Evolutionary conservation across 2,888 invertebrate species (phyloP), one percentile per base, ranked within the genome.

Genomic region (Sesia bembeciformis): DNA sequence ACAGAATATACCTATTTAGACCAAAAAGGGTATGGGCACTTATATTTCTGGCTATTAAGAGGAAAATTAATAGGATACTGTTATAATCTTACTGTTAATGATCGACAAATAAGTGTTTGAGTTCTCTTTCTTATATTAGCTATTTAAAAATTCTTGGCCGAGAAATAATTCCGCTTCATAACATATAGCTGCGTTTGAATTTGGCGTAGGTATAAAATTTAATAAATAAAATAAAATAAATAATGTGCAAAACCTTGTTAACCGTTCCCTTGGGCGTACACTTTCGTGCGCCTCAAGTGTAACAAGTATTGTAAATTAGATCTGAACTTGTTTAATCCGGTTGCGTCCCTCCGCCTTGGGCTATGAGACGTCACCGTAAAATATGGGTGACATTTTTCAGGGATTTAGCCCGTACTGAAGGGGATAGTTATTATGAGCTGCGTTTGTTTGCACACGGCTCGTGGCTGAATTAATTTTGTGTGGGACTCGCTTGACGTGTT

Each of bases 341-440:
- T 74, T 65, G 60, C 59, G 56, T 55, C 60, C 58, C 62, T 59
- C 55, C 60, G 51, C 56, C 55, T 60, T 57, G 58, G 46, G 46
- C 46, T 46, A 46, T 46, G 61, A 62, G 63, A 61, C 62, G 70
- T 70, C 71, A 57, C 61, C 58, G 66, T 84, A 72, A 83, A 76
- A 80, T 81, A 83, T 82, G 62, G 72, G 67, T 66, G 72, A 71
- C 76, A 83, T 83, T 79, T 80, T 78, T 82, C 81, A 81, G 70
- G 70, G 78, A 71, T 67, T 77, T 72, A 65, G 59, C 61, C 56
- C 56, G 56, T 39, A 46, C 8, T 23, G 46, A 46, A 63, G 65
- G 66, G 69, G 70, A 73, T 76, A 76, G 77, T 74, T 76, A 66
- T 73, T 68, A 69, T 63, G 66, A 66, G 58, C 58, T 59, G 56